These are phyloP conservation scores for Diarsia rubi DNA, from an alignment of 2,888 invertebrate genomes.

Conservation along the genomic window DNA sequence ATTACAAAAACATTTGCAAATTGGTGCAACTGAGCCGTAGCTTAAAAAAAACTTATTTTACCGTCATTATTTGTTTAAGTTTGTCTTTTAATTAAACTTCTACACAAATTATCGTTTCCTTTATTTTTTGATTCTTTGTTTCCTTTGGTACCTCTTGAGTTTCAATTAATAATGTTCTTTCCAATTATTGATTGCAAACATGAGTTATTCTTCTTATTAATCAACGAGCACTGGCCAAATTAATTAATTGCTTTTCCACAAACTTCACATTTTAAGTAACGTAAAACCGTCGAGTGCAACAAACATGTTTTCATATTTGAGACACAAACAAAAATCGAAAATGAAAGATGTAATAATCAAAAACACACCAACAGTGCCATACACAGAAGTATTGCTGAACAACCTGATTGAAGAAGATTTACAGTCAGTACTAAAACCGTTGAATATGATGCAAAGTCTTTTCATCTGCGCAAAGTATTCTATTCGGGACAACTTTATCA, in stretches of 20 bases:
- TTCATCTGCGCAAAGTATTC: conserved; percentile 52
- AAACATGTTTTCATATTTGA: conserved; percentile 22
- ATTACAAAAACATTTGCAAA: neutral
- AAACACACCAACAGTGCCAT: neutral
- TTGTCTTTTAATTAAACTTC: neutral
- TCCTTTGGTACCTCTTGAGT: neutral
- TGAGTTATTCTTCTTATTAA: neutral
- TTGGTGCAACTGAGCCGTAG: neutral
- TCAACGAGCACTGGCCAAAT: neutral
- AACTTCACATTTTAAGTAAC: neutral
- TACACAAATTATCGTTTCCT: neutral
- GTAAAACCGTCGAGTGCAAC: neutral
- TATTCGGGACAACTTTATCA: conserved; percentile 38
- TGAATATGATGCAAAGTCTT: conserved; percentile 41
- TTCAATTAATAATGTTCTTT: neutral
- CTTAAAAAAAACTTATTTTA: neutral
- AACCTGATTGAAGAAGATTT: conserved; percentile 34
- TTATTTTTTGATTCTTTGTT: neutral
- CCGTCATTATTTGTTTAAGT: neutral
- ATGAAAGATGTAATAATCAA: conserved; percentile 34
- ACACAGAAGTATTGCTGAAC: conserved; percentile 32
- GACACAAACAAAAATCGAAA: conserved; percentile 18
- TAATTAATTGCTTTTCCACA: conserved; percentile 29
- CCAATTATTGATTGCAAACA: neutral
- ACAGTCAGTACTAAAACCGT: conserved; percentile 29